Conservation (phyloP, 2,113 vertebrate genomes). For the Prinia subflava region DNA sequence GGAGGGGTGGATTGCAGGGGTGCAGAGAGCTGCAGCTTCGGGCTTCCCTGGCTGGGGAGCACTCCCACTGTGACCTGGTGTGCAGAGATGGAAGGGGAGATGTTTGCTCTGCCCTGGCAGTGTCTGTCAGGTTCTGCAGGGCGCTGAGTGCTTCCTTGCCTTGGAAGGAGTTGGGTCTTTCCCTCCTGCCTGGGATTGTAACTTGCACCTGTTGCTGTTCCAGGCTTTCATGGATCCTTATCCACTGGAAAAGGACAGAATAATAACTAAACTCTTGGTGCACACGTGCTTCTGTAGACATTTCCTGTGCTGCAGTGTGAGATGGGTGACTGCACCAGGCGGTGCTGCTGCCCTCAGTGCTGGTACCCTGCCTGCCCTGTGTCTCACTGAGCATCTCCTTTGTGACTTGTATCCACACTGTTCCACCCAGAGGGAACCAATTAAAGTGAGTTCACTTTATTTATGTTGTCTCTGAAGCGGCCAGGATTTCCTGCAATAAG, state of each 20-base stretch:
- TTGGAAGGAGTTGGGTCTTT: background rate
- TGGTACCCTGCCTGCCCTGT: background rate
- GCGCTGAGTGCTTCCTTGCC: background rate
- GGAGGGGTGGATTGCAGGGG: background rate
- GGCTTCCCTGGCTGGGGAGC: background rate
- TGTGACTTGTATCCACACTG: background rate
- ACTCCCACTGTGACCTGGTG: fast-evolving
- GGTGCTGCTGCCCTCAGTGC: background rate
- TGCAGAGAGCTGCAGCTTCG: background rate
- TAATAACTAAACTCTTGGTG: background rate
- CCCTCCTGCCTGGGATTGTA: background rate
- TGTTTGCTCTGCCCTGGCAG: background rate
- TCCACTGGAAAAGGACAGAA: too few relatives aligned
- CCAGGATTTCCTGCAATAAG: background rate
- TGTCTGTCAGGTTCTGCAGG: background rate
- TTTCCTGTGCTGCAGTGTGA: background rate
- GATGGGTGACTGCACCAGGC: background rate
- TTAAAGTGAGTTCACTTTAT: background rate
- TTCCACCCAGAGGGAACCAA: background rate
- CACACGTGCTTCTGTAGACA: fast-evolving
- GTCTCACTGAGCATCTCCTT: background rate
- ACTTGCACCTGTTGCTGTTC: background rate
- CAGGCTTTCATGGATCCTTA: background rate
- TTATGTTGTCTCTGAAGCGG: background rate
- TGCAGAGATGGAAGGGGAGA: background rate